Evolutionary conservation across 2,113 vertebrate species (phyloP).

Genomic region (Centrocercus urophasianus): DNA sequence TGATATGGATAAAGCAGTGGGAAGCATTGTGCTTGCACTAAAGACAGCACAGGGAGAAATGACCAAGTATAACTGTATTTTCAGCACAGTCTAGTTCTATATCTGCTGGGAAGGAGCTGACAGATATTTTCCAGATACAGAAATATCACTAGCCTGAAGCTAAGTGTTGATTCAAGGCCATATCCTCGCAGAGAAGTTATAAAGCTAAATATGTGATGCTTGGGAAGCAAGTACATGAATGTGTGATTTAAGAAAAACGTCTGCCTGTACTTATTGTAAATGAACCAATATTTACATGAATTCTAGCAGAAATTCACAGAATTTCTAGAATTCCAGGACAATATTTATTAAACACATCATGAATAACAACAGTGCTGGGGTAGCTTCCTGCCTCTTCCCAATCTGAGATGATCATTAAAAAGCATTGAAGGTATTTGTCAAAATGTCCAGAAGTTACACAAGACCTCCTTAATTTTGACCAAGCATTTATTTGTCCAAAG

Average conservation of each 20-base stretch:
- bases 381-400: not conserved
- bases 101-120: not conserved
- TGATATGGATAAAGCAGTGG: not conserved
- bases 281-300: not conserved
- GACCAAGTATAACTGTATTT: conserved; percentile 1
- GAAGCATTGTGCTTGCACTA: not conserved
- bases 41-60: not conserved
- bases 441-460: not conserved
- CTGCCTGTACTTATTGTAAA: not conserved
- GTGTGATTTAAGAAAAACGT: not conserved
- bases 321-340: not conserved
- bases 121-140: conserved; percentile 27
- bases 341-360: not conserved
- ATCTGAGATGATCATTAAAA: not conserved
- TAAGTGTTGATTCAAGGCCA: not conserved
- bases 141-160: conserved; percentile 41
- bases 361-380: not conserved
- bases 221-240: not conserved
- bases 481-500: not conserved
- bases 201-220: not conserved
- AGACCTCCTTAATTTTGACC: not conserved
- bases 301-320: not conserved
- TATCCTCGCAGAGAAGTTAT: conserved; percentile 11
- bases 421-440: not conserved
- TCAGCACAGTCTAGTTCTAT: not conserved